Evolutionary conservation across 1,140 invertebrate species (phyloP).

Genomic region (Solenopsis fugax): DNA sequence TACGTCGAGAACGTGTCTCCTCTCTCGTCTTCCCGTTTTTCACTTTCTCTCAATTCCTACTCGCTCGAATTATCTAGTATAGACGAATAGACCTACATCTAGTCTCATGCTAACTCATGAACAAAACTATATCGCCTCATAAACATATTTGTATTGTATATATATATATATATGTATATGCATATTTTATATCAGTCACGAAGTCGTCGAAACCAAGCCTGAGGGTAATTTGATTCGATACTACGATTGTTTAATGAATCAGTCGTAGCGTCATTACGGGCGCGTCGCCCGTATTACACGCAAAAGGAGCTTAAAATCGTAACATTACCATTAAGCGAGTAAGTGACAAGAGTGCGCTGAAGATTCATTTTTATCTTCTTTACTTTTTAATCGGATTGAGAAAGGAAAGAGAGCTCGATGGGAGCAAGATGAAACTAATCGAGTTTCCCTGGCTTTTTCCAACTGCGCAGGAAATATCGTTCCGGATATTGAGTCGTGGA

Average conservation of each 20-base stretch:
- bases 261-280: conserved; percentile 63
- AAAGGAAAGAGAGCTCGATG: not conserved
- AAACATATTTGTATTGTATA: conserved; percentile 25
- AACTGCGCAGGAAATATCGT: not conserved
- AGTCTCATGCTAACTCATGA: conserved; percentile 62
- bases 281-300: conserved; percentile 47
- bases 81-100: conserved; percentile 52
- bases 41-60: not conserved
- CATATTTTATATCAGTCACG: conserved; percentile 63
- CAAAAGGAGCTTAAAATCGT: conserved; percentile 53
- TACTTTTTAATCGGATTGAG: not conserved
- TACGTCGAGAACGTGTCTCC: not conserved
- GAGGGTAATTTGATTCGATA: conserved; percentile 69
- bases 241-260: conserved; percentile 73
- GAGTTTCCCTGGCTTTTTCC: not conserved
- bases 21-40: not conserved
- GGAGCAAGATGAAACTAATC: not conserved
- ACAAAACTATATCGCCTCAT: conserved; percentile 62
- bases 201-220: conserved; percentile 54
- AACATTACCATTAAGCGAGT: conserved; percentile 50
- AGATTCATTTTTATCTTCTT: not conserved
- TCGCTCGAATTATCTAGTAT: conserved; percentile 40
- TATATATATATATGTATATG: not conserved
- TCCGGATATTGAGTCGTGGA: conserved; percentile 16
- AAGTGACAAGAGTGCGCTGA: conserved; percentile 54